Evolutionary conservation across 2,888 invertebrate species (phyloP).

Genomic region (Agrotis ipsilon): DNA sequence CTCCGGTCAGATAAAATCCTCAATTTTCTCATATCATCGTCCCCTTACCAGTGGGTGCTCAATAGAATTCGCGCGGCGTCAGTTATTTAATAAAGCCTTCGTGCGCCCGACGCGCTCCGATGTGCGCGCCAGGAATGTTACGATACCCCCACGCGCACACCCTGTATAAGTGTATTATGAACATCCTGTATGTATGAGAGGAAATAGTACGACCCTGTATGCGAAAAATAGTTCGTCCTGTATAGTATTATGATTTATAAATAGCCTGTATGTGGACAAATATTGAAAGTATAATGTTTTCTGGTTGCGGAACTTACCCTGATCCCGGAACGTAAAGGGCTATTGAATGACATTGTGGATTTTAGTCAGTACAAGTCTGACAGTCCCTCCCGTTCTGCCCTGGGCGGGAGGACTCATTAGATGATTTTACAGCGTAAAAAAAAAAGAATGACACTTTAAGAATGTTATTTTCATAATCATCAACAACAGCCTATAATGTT

Average conservation of each 20-base stretch:
- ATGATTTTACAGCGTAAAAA: no score
- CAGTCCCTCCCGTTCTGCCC: no score
- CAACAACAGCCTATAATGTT: no score
- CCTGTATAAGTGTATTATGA: slow-evolving; percentile 10
- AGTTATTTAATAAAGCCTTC: slow-evolving; percentile 68
- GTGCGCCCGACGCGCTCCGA: slow-evolving; percentile 33
- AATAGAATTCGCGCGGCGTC: slow-evolving; percentile 56
- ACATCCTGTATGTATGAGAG: slow-evolving; percentile 18
- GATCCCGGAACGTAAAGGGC: no score
- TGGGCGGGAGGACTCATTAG: no score
- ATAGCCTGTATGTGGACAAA: background rate
- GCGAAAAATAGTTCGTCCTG: background rate
- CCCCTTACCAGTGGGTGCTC: slow-evolving; percentile 26
- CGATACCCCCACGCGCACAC: slow-evolving; percentile 35
- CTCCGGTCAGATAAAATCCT: slow-evolving; percentile 10
- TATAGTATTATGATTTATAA: background rate
- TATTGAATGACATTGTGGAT: no score
- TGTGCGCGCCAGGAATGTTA: slow-evolving; percentile 42
- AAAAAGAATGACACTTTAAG: no score
- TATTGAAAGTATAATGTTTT: no score
- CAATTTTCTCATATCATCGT: slow-evolving; percentile 17
- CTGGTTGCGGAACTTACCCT: no score
- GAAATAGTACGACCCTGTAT: slow-evolving; percentile 1
- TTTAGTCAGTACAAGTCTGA: no score
- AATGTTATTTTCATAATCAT: no score